Conservation (phyloP, 2,113 vertebrate species). For the Recurvirostra avosetta region DNA sequence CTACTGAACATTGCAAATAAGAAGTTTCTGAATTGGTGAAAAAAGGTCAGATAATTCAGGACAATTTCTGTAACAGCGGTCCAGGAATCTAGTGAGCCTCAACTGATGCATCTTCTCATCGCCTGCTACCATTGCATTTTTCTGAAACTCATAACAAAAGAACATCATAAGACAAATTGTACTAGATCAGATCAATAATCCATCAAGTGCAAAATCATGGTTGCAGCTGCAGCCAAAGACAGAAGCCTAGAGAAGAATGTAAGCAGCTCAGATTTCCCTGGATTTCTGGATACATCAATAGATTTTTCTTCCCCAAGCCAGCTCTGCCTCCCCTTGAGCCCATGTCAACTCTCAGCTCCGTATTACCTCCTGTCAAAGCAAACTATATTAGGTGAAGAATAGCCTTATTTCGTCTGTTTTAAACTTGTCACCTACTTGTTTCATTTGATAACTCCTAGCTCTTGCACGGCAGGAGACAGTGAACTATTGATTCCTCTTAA, state of each 20-base stretch:
- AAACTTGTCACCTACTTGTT: background rate
- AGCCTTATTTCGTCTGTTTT: background rate
- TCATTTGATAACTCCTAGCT: background rate
- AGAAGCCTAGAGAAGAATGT: background rate
- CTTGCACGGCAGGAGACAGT: background rate
- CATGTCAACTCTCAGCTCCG: background rate
- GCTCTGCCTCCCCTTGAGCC: background rate
- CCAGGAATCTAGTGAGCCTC: background rate
- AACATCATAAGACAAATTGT: background rate
- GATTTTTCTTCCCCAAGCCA: background rate
- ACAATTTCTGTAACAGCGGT: background rate
- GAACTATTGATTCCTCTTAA: background rate
- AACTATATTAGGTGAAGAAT: background rate
- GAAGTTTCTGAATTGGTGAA: background rate
- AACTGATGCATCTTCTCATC: accelerated
- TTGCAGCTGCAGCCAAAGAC: background rate
- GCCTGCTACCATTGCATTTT: background rate
- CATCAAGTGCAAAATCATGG: background rate
- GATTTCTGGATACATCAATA: background rate
- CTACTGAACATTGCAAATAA: background rate
- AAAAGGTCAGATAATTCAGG: background rate
- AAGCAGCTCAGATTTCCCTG: background rate
- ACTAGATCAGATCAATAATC: background rate
- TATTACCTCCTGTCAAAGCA: background rate
- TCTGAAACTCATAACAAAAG: background rate